phyloP scores from a whole-genome alignment of 2,797 vertebrate genomes.

The Okamejei kenojei region DNA sequence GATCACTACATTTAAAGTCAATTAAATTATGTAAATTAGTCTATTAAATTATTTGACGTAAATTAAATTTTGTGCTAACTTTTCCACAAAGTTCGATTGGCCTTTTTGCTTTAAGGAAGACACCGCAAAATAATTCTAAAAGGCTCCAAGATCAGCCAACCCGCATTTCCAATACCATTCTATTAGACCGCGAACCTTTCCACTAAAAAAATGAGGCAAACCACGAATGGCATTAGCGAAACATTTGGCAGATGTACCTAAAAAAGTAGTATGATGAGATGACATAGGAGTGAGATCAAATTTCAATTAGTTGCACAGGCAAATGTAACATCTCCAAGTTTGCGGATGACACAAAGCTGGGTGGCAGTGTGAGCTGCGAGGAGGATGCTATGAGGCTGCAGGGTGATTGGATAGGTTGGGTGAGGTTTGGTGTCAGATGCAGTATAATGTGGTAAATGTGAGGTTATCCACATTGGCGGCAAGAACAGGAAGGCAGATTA shows the following conservation, averaged over 20 bases:
- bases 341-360: too few relatives aligned
- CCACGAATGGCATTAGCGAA: background rate
- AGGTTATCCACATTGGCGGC: too few relatives aligned
- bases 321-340: background rate
- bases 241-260: background rate
- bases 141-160: background rate
- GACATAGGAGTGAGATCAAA: background rate
- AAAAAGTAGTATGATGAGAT: background rate
- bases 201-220: too few relatives aligned
- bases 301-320: background rate
- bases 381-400: too few relatives aligned
- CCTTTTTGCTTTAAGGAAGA: background rate
- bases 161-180: background rate
- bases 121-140: background rate
- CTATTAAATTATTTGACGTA: too few relatives aligned
- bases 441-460: too few relatives aligned
- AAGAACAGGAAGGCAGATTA: too few relatives aligned
- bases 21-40: too few relatives aligned
- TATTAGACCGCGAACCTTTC: background rate
- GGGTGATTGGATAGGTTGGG: too few relatives aligned
- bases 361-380: too few relatives aligned
- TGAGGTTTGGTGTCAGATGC: too few relatives aligned
- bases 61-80: background rate
- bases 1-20: background rate
- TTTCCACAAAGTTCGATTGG: background rate